Conservation (phyloP, 1,140 invertebrate species). For the Drosophila repleta region DNA sequence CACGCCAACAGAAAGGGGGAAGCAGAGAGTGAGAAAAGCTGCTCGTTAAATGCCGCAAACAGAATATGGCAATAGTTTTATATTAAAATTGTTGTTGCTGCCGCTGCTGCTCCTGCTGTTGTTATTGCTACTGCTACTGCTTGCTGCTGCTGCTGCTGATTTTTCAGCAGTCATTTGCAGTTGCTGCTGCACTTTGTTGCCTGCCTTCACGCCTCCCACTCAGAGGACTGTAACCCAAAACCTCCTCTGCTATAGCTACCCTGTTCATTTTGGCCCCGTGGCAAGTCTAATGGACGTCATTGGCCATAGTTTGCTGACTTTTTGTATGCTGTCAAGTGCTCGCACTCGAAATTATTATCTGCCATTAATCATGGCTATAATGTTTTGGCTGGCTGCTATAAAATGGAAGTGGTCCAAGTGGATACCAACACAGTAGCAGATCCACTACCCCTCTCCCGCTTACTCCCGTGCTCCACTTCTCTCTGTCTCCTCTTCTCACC, state of each 20-base stretch:
- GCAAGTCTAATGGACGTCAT: slow-evolving; percentile 77
- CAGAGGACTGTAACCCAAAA: slow-evolving; percentile 15
- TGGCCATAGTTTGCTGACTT: slow-evolving; percentile 81
- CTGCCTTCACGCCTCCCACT: slow-evolving; percentile 18
- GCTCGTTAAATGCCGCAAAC: slow-evolving; percentile 76
- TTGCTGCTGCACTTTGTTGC: slow-evolving; percentile 68
- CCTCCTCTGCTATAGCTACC: neutral
- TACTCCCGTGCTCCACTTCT: neutral
- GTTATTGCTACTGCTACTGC: slow-evolving; percentile 48
- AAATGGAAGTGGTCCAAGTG: slow-evolving; percentile 68
- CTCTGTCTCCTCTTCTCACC: neutral
- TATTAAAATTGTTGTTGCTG: slow-evolving; percentile 45
- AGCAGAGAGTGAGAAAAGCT: neutral
- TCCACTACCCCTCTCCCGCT: slow-evolving; percentile 1
- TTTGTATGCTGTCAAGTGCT: slow-evolving; percentile 81
- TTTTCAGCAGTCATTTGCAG: slow-evolving; percentile 78
- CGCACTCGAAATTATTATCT: slow-evolving; percentile 82
- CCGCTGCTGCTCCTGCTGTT: neutral
- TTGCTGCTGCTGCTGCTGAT: slow-evolving; percentile 60
- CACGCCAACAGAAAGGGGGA: slow-evolving; percentile 44
- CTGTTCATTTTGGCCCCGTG: slow-evolving; percentile 48
- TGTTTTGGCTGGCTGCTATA: slow-evolving; percentile 75
- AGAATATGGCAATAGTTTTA: slow-evolving; percentile 80
- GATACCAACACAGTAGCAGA: slow-evolving; percentile 30
- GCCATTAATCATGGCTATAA: slow-evolving; percentile 81